Evolutionary conservation across 2,888 invertebrate species (phyloP), one percentile per base, ranked within the genome.

Genomic region (Panorpa germanica): DNA sequence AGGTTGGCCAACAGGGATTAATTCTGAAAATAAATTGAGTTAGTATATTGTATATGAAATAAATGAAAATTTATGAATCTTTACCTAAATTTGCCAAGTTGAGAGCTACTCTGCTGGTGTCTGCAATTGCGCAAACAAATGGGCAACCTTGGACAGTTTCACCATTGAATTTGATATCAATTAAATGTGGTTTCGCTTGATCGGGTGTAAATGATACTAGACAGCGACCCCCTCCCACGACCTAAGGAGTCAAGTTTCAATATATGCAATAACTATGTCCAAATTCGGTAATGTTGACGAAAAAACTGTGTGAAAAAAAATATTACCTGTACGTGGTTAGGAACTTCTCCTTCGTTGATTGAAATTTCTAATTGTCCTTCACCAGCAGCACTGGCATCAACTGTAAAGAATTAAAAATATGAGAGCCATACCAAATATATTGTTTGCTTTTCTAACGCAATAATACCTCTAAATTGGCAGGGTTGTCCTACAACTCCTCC

Each of bases 341-440:
- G 95, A 37, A 98, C 90, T 63, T 93, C 88, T 40, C 96, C 96
- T 59, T 93, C 91, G 55, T 98, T 96, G 50, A 98, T 93, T 45
- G 93, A 93, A 48, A 98, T 98, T 66, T 98, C 96, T 46, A 98
- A 64, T 59, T 96, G 95, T 28, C 98, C 98, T 63, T 96, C 96
- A 22, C 98, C 98, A 29, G 96, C 96, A 48, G 90, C 85, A 49
- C 86, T 88, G 28, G 95, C 96, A 58, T 96, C 95, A 53, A 98
- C 96, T 88, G 59, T 40, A 62, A 63, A 40, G 34, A 38, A 39
- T 37, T 35, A 26, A 33, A 34, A 30, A 34, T 20, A 34, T n/a
- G n/a, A n/a, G n/a, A n/a, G n/a, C n/a, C n/a, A n/a, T n/a, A n/a
- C n/a, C n/a, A n/a, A n/a, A n/a, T n/a, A n/a, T n/a, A n/a, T n/a